Conservation (phyloP, 2,113 vertebrate species). For the Lophotis ruficrista region DNA sequence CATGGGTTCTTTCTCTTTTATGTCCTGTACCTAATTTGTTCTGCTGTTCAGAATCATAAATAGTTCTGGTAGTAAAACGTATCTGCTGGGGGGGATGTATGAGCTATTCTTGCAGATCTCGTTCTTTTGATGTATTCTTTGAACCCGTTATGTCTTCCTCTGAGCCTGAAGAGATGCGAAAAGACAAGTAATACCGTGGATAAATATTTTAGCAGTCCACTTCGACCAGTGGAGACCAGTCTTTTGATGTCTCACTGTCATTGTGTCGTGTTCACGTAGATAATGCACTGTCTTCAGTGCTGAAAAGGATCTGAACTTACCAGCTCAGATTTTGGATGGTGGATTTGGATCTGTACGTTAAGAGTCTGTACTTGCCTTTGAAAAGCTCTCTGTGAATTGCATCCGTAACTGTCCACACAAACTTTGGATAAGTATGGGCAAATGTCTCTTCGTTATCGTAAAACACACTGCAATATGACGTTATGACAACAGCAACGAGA, state of each 20-base stretch:
- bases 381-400: not conserved
- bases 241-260: not conserved
- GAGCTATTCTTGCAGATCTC: not conserved
- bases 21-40: not conserved
- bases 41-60: not conserved
- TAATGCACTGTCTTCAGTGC: not conserved
- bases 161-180: constrained; percentile 13
- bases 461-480: not conserved
- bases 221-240: not conserved
- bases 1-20: not conserved
- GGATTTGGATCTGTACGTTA: not conserved
- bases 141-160: not conserved
- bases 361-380: not conserved
- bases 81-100: not conserved
- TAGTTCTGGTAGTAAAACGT: not conserved
- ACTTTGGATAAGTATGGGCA: not conserved
- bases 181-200: not conserved
- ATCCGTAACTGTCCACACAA: not conserved
- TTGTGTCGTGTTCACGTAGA: not conserved
- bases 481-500: not conserved
- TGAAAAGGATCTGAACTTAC: not conserved
- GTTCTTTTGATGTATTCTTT: not conserved
- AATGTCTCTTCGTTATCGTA: not conserved
- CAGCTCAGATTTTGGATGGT: not conserved
- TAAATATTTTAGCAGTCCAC: not conserved